Base-by-base conservation (phyloP, 2,113 vertebrate genomes). In the Anseranas semipalmata region DNA sequence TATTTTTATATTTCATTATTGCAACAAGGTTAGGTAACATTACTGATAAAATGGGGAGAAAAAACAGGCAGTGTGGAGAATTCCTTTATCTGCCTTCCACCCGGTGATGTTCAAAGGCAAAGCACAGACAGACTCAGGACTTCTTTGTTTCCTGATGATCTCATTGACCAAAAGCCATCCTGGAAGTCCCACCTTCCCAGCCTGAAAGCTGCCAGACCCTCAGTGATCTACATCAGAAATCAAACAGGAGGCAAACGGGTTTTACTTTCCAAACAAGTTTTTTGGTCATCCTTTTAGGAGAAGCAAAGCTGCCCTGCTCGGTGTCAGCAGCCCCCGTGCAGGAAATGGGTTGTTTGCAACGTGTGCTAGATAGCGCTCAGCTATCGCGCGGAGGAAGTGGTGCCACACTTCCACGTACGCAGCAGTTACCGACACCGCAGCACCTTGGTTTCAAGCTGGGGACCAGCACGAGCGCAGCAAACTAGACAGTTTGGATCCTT, bases 401-500 rank as follows among this genome's bases (percentile, higher is more conserved):
- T 8, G 30, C 1, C 12, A n/a, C 74, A 22, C 87, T 71, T 91
- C 79, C 83, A 63, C 7, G 0, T 12, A 39, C 0, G 0, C 87
- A 20, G 84, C 50, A 10, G 55, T 50, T 68, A 53, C 84, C 16
- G 58, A 65, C 37, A 71, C 78, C 0, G 0, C 92, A 79, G 82
- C 53, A 24, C 53, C 20, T 43, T 12, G 71, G 74, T 70, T 76
- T 95, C 1, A 0, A 0, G 11, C 1, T 35, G 58, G 39, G 79
- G 70, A 63, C 25, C 2, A 6, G n/a, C 28, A 13, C 0, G 1
- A 71, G 20, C 3, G 3, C 41, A 74, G 11, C 10, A 9, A 72
- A 10, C 39, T 77, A 25, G 32, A 10, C 1, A 2, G 6, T 10
- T 63, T 41, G 50, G 21, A 75, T 81, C 70, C 70, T 72, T 6